Percentiles rank a stretch among this genome's conserved stretches.
These are phyloP conservation scores for Pogonognathellus flavescens DNA, from an alignment of 1,140 invertebrate species.

Conservation along the genomic window DNA sequence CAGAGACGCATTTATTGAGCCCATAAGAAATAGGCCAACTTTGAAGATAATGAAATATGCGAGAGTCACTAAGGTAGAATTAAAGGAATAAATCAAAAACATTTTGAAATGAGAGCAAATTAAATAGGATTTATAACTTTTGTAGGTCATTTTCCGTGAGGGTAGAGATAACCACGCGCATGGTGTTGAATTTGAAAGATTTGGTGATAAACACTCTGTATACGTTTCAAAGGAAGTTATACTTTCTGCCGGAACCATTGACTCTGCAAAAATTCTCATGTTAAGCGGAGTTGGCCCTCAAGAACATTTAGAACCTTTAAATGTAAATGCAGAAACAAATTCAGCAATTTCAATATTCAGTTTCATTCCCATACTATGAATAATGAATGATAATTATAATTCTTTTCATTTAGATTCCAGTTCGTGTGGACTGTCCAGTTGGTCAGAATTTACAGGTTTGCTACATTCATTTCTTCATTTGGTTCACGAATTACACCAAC, in stretches of 20 bases:
- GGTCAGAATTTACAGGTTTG: constrained; percentile 63
- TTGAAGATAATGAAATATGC: constrained; percentile 57
- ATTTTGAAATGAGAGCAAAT: no score
- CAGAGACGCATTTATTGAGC: constrained; percentile 59
- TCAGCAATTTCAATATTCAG: no score
- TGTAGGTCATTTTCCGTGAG: constrained; percentile 24
- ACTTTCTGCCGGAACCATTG: constrained; percentile 15
- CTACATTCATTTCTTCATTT: no score
- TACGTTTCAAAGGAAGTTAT: constrained; percentile 44
- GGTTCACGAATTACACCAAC: no score
- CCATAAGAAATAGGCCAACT: constrained; percentile 47
- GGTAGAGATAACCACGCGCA: constrained; percentile 43
- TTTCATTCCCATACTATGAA: no score
- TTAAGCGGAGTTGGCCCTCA: constrained; percentile 35
- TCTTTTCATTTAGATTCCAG: constrained; percentile 69
- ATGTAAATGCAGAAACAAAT: background rate
- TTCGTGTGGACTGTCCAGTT: constrained; percentile 72
- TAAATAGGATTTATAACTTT: background rate
- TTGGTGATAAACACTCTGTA: constrained; percentile 24
- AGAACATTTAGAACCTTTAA: constrained; percentile 19
- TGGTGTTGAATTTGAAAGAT: constrained; percentile 58
- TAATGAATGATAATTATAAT: background rate
- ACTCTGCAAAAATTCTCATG: constrained; percentile 32
- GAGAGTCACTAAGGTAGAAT: constrained; percentile 36
- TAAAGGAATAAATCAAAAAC: background rate